These are phyloP conservation scores for Eurosta solidaginis DNA, from an alignment of 1,140 invertebrate genomes.

Conservation along the genomic window DNA sequence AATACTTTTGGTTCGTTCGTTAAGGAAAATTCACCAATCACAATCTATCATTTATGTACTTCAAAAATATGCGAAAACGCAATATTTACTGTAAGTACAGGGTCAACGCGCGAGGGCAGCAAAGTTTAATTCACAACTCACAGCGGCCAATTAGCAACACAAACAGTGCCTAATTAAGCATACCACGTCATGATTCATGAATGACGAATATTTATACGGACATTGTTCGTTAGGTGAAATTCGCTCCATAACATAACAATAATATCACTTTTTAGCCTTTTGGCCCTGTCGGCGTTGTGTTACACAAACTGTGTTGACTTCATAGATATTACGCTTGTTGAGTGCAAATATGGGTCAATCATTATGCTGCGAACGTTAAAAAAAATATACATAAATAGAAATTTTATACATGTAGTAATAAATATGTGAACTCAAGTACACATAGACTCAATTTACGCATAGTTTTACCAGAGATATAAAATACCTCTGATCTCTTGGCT, in stretches of 20 bases:
- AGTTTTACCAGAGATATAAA: too few species aligned
- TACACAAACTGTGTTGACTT: neutral
- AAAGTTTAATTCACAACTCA: neutral
- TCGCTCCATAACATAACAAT: neutral
- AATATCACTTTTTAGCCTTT: neutral
- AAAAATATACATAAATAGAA: too few species aligned
- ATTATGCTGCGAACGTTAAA: too few species aligned
- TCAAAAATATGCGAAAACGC: too few species aligned
- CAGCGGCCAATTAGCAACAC: constrained; percentile 13
- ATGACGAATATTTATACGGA: constrained; percentile 23
- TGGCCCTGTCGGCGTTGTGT: neutral
- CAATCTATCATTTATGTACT: too few species aligned
- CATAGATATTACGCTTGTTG: neutral
- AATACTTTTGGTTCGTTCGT: too few species aligned
- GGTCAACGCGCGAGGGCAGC: neutral
- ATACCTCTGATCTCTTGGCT: too few species aligned
- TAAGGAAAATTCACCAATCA: too few species aligned
- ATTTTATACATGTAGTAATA: too few species aligned
- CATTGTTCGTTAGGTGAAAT: neutral
- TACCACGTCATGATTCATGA: constrained; percentile 3
- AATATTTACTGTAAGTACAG: neutral
- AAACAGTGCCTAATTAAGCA: constrained; percentile 23
- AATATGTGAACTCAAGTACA: too few species aligned
- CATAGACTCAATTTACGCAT: too few species aligned
- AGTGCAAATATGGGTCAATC: too few species aligned